Conservation (phyloP, 2,113 vertebrate genomes). For the Stigmatopora nigra region DNA sequence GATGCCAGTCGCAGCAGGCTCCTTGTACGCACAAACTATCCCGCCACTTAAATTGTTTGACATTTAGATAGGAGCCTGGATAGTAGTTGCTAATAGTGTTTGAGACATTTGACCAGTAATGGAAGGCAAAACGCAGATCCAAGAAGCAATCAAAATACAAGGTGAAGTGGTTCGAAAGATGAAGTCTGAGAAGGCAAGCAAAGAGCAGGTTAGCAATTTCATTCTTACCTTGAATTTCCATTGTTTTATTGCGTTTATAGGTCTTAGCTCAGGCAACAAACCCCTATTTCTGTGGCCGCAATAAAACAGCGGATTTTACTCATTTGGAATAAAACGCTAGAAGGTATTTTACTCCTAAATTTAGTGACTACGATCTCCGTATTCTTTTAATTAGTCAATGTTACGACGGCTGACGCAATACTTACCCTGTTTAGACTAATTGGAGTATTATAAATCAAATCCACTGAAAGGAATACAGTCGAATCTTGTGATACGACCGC, state of each 20-base stretch:
- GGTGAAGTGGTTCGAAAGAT: conserved; percentile 70
- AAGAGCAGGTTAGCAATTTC: conserved; percentile 66
- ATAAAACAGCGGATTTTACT: not conserved
- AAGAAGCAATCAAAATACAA: conserved; percentile 68
- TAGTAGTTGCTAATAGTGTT: not conserved
- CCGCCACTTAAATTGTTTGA: too few species aligned
- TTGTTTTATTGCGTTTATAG: not conserved
- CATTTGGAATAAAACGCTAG: not conserved
- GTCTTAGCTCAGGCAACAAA: too few species aligned
- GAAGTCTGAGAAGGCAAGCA: conserved; percentile 68
- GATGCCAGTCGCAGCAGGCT: too few species aligned
- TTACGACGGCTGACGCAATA: conserved; percentile 24
- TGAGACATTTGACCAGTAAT: conserved; percentile 29
- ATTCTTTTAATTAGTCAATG: not conserved
- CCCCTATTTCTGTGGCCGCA: too few species aligned
- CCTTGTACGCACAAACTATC: too few species aligned
- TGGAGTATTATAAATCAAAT: not conserved
- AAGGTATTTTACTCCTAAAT: too few species aligned
- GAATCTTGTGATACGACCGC: not conserved
- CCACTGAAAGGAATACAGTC: too few species aligned
- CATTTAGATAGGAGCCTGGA: not conserved
- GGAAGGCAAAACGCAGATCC: conserved; percentile 62
- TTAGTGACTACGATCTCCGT: too few species aligned
- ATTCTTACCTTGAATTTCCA: not conserved
- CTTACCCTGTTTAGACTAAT: not conserved